Conservation (phyloP, 1,140 invertebrate genomes). For the Harpegnathos saltator region DNA sequence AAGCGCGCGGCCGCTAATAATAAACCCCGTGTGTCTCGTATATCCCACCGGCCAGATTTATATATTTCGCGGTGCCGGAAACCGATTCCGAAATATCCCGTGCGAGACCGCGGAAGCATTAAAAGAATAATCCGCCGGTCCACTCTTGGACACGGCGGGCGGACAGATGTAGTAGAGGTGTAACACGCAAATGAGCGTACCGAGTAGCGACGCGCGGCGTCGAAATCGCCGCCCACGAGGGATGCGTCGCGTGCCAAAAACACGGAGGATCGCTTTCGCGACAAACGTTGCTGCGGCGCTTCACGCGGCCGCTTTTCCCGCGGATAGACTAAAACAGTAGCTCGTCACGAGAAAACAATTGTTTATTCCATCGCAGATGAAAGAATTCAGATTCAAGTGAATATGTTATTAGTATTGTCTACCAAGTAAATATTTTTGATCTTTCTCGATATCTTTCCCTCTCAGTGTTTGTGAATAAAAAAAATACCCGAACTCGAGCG, state of each 20-base stretch:
- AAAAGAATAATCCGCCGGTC: constrained; percentile 12
- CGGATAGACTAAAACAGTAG: too few species aligned
- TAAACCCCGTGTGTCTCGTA: constrained; percentile 45
- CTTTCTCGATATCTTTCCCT: too few species aligned
- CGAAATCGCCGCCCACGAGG: constrained; percentile 24
- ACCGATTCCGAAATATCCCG: constrained; percentile 75
- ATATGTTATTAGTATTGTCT: too few species aligned
- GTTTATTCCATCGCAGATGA: too few species aligned
- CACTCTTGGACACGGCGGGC: constrained; percentile 5
- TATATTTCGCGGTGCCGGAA: constrained; percentile 74
- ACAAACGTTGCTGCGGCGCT: background rate
- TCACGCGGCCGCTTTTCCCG: constrained; percentile 1
- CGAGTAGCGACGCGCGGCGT: constrained; percentile 8
- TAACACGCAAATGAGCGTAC: too few species aligned
- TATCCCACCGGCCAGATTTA: constrained; percentile 50
- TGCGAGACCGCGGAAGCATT: constrained; percentile 75
- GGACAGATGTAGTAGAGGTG: background rate
- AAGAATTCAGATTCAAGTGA: too few species aligned
- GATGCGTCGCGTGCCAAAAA: constrained; percentile 49
- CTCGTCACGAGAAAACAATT: too few species aligned
- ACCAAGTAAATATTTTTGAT: too few species aligned
- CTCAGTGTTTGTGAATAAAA: too few species aligned
- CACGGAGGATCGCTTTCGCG: constrained; percentile 34
- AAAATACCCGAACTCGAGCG: too few species aligned
- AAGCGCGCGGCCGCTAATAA: constrained; percentile 66